phyloP scores from a whole-genome alignment of 2,113 vertebrate genomes.

The Scopus umbretta region DNA sequence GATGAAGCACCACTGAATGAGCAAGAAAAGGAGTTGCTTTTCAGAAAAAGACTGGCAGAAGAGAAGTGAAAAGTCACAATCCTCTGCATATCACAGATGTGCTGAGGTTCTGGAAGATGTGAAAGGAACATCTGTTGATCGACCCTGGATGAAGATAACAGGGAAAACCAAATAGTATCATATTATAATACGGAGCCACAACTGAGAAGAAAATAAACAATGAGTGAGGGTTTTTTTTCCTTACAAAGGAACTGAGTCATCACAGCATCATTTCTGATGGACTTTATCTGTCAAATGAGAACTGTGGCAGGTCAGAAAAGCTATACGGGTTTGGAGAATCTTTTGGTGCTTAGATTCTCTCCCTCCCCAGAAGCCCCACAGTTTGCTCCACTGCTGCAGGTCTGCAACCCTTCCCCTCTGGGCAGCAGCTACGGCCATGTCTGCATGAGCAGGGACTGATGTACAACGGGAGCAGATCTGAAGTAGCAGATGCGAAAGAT shows the following conservation, averaged over 20 bases:
- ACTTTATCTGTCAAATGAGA: background rate
- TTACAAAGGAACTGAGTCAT: background rate
- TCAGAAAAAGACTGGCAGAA: background rate
- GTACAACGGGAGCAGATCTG: background rate
- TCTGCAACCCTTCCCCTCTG: background rate
- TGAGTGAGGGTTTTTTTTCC: background rate
- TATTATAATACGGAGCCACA: background rate
- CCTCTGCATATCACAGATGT: background rate
- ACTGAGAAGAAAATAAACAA: background rate
- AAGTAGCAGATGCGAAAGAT: background rate
- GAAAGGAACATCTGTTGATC: background rate
- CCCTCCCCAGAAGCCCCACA: background rate
- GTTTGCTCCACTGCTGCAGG: background rate
- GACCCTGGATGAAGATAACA: background rate
- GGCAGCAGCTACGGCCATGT: background rate
- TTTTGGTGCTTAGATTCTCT: background rate
- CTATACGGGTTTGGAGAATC: background rate
- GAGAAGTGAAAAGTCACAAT: background rate
- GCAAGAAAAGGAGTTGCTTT: background rate
- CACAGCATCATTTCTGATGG: background rate
- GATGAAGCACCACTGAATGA: background rate
- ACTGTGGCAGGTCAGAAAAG: background rate
- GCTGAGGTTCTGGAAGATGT: background rate
- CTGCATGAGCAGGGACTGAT: background rate
- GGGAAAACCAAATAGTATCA: background rate